Evolutionary conservation across 2,797 vertebrate genomes (phyloP).

Genomic region (Gadopsis marmoratus): DNA sequence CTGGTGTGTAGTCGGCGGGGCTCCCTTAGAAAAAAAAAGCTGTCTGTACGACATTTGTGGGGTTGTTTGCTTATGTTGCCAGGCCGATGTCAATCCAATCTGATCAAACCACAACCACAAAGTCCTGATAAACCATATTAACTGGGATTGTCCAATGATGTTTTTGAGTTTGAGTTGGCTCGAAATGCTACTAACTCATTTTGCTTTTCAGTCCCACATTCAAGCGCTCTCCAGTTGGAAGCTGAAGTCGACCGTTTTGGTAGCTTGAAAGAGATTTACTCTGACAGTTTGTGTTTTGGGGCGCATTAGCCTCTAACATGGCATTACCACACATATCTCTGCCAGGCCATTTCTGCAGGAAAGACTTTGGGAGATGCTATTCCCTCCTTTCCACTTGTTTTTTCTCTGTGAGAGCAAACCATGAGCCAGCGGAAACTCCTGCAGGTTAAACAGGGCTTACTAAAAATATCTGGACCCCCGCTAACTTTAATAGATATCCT

Average conservation of each 20-base stretch:
- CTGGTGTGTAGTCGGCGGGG: not conserved
- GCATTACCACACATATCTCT: not conserved
- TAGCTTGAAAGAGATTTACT: not conserved
- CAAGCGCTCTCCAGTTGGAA: not conserved
- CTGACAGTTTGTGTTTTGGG: not conserved
- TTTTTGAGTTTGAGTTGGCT: not conserved
- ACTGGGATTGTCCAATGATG: not conserved
- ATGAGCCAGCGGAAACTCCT: not conserved
- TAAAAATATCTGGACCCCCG: not conserved
- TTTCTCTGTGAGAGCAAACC: conserved; percentile 3
- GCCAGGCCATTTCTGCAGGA: not conserved
- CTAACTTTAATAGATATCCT: not conserved
- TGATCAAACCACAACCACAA: not conserved
- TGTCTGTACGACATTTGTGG: too few relatives aligned
- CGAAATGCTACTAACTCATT: not conserved
- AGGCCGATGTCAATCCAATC: not conserved
- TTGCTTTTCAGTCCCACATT: not conserved
- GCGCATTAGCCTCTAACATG: too few relatives aligned
- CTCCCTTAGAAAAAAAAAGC: not conserved
- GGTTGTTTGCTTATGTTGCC: not conserved
- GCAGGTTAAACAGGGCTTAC: not conserved
- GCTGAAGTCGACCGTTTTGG: not conserved
- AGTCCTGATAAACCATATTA: not conserved
- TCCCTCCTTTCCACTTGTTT: not conserved
- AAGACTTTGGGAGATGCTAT: not conserved